Base-by-base conservation (phyloP, 2,888 invertebrate species). In the Sphecodes monilicornis region DNA sequence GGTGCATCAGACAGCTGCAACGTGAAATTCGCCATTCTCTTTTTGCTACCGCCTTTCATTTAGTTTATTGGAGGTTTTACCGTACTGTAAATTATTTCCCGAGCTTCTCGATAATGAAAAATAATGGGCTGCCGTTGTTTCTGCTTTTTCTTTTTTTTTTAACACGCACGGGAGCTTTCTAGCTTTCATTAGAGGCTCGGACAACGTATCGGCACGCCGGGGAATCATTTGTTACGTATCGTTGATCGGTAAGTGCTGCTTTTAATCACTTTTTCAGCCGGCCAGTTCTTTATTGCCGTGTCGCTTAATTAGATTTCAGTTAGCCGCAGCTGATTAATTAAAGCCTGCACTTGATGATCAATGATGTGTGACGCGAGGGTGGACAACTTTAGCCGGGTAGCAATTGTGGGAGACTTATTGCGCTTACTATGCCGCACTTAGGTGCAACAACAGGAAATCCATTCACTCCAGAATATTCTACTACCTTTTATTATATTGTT, bases 261-360 rank as follows among this genome's bases (percentile, higher is more conserved):
- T 32, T 66, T 66, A 66, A 66, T 66, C 66, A 66, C 36, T 66
- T 66, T 66, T 66, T 66, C 66, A 36, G 66, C 36, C n/a, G 36
- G 66, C 36, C 36, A 66, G 66, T 36, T 66, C 66, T 66, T 66
- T 36, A 36, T 36, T 36, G 36, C 22, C 36, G 36, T 32, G 32
- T n/a, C 66, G 66, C 66, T 66, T 66, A 66, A 70, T 70, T 70
- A 43, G 43, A 29, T 70, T 43, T 70, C 69, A 70, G 13, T 70
- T 43, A 29, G 43, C 29, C 70, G 57, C 57, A 43, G 70, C 8
- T 70, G 43, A 43, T 43, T 43, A 70, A 70, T 70, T 43, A 26
- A 43, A 43, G 41, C 29, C 66, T n/a, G 32, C n/a, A 36, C 66
- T 66, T n/a, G 70, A 41, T 70, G 70, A 70, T 70, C 70, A 70